Evolutionary conservation across 2,888 invertebrate genomes (phyloP).

Genomic region (Empis livida): DNA sequence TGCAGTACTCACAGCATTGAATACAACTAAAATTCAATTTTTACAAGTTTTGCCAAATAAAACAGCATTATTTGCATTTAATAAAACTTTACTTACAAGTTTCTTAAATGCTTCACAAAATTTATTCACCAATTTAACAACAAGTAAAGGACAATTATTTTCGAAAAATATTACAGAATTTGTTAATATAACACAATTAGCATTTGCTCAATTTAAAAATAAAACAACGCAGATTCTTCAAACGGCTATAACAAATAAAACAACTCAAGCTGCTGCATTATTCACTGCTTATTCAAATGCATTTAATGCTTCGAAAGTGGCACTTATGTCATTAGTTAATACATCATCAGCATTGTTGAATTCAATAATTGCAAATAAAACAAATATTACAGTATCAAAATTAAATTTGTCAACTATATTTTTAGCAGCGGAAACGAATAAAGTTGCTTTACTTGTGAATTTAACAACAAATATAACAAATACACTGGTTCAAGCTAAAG

Average conservation of each 20-base stretch:
- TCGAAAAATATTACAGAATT: background rate
- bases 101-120: too few species aligned
- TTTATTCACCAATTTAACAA: too few species aligned
- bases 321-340: background rate
- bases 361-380: slow-evolving; percentile 3
- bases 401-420: slow-evolving; percentile 2
- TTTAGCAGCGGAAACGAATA: slow-evolving; percentile 2
- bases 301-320: too few species aligned
- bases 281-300: background rate
- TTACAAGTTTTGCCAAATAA: too few species aligned
- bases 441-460: slow-evolving; percentile 1
- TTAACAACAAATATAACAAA: background rate
- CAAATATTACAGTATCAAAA: slow-evolving; percentile 1
- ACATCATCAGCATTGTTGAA: background rate
- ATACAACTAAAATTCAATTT: too few species aligned
- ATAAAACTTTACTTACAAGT: too few species aligned
- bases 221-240: slow-evolving; percentile 1
- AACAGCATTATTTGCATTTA: too few species aligned
- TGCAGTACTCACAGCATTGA: too few species aligned
- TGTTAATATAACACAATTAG: slow-evolving; percentile 2
- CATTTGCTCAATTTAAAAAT: slow-evolving; percentile 2
- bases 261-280: slow-evolving; percentile 1
- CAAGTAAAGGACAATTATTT: too few species aligned
- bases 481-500: too few species aligned
- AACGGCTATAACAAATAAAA: background rate